Percentiles rank a stretch among this genome's conserved stretches.
phyloP scores from a whole-genome alignment of 2,888 invertebrate genomes.

The Dinocampus coccinellae region DNA sequence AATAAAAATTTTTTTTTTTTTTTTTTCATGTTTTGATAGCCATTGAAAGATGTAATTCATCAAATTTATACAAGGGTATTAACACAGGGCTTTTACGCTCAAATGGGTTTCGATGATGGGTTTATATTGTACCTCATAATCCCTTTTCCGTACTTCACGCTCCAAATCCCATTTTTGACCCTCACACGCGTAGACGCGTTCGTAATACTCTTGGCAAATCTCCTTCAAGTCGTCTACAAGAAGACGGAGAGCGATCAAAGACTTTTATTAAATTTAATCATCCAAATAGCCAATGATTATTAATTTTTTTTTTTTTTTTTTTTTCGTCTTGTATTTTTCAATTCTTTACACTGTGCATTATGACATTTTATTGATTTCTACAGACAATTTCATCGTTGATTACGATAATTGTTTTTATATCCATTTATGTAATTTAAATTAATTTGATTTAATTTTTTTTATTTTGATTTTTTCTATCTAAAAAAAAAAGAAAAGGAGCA shows the following conservation, averaged over 20 bases:
- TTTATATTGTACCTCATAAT: constrained; percentile 90
- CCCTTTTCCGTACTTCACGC: constrained; percentile 99
- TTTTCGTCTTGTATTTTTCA: neutral
- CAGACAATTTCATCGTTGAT: neutral
- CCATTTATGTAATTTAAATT: neutral
- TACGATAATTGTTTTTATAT: constrained; percentile 11
- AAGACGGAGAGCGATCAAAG: constrained; percentile 59
- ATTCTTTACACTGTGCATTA: neutral
- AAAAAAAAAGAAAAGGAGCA: neutral
- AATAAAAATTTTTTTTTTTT: neutral
- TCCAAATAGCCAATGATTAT: constrained; percentile 15
- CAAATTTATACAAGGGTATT: neutral
- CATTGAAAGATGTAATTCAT: neutral
- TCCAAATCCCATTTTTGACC: constrained; percentile 99
- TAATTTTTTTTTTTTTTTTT: constrained; percentile 9
- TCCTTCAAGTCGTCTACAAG: constrained; percentile 88
- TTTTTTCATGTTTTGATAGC: too few relatives aligned
- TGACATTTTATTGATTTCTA: neutral
- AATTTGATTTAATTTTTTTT: neutral
- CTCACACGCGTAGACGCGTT: constrained; percentile 97
- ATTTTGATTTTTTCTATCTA: neutral
- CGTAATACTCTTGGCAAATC: constrained; percentile 96
- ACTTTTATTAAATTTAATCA: constrained; percentile 36
- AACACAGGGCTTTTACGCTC: neutral
- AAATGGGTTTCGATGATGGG: constrained; percentile 42